A percentile compares a stretch with the other conserved stretches of the same genome.
Evolutionary conservation across 2,113 vertebrate genomes (phyloP).

Genomic region (Mustela lutreola): DNA sequence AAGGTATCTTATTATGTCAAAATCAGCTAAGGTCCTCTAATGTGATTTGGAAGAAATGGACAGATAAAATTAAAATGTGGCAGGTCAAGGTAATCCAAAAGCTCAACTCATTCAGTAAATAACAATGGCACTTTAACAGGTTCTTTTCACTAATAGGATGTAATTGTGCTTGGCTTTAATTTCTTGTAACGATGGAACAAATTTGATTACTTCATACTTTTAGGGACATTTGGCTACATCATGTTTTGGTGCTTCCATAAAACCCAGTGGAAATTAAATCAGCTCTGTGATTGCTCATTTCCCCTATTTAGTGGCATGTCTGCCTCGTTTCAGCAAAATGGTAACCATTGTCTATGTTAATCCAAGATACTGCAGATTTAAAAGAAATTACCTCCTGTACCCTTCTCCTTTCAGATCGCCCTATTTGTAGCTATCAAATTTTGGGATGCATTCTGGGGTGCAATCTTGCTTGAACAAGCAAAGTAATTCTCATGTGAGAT

Average conservation of each 20-base stretch:
- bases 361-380: not conserved
- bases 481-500: conserved; percentile 44
- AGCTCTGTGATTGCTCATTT: conserved; percentile 49
- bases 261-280: conserved; percentile 65
- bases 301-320: not conserved
- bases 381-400: not conserved
- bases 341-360: conserved; percentile 56
- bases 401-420: conserved; percentile 19
- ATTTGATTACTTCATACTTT: conserved; percentile 74
- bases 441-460: not conserved
- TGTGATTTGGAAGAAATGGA: conserved; percentile 55
- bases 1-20: conserved; percentile 65
- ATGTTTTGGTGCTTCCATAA: conserved; percentile 57
- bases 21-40: conserved; percentile 64
- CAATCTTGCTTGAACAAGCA: conserved; percentile 64
- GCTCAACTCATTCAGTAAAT: conserved; percentile 62
- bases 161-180: conserved; percentile 77
- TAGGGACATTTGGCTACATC: conserved; percentile 65
- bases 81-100: conserved; percentile 61
- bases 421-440: conserved; percentile 66
- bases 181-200: conserved; percentile 72
- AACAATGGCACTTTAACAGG: conserved; percentile 45
- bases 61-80: conserved; percentile 65
- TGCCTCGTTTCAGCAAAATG: conserved; percentile 44
- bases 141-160: conserved; percentile 63